Base-by-base conservation (phyloP, 2,797 vertebrate species). In the Vipera latastei region DNA sequence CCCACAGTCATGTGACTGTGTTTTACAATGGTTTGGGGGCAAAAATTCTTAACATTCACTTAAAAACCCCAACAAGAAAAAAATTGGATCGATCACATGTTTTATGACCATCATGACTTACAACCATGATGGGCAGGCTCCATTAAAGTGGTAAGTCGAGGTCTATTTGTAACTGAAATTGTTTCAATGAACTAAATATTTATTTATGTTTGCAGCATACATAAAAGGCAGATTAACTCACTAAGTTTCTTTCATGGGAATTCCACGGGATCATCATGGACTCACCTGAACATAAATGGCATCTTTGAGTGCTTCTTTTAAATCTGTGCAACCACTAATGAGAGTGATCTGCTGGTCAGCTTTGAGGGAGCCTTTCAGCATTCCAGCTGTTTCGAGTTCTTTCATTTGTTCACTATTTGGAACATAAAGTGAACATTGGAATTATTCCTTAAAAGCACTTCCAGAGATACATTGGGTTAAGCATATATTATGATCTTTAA, bases 211-310 rank as follows among this genome's bases (percentile, higher is more conserved):
- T 91, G 56, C 3, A 44, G 26, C 13, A 86, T 59, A 5, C 13
- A 28, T n/a, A 25, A 44, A 32, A 5, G 16, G 63, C 26, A 3
- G 53, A 28, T 25, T 85, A 25, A 55, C n/a, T 18, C 44, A 86
- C 22, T 83, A 88, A 6, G 3, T 44, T 12, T 78, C 73, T 83
- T 48, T 83, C 73, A 12, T 48, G 73, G 20, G 38, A 44, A 83
- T 83, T 25, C 44, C 38, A 83, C 4, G 2, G 8, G 6, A 89
- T 38, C 0, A 86, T 44, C 32, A 61, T 18, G 83, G 83, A 93
- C 98, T 97, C 97, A 98, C 99, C 99, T 99, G 99, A 95, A 99
- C 97, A 96, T 99, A 98, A 96, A 98, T 97, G 93, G 98, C 98
- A 91, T 98, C 98, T 97, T 99, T 98, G 98, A 98, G 96, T 61